These are phyloP conservation scores for Echeneis naucrates DNA, from an alignment of 2,797 vertebrate species.

Conservation along the genomic window DNA sequence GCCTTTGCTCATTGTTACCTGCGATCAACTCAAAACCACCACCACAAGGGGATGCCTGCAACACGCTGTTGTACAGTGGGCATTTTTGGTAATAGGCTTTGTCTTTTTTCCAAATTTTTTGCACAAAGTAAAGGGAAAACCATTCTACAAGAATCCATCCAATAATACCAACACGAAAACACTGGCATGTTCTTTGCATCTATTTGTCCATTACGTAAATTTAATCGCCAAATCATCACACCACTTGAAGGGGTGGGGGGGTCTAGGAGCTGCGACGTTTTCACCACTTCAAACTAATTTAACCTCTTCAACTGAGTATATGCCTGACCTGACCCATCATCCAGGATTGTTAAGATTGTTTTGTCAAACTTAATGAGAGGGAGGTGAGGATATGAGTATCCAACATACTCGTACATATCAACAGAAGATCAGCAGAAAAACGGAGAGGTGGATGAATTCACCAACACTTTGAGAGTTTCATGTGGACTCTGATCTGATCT, in stretches of 20 bases:
- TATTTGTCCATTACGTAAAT: conserved; percentile 3
- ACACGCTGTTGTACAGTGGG: background rate
- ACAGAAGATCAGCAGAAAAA: conserved; percentile 35
- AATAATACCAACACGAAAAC: background rate
- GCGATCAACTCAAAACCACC: conserved; percentile 19
- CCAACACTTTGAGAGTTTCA: conserved; percentile 39
- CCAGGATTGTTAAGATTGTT: conserved; percentile 18
- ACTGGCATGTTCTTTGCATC: background rate
- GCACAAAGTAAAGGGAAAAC: conserved; percentile 1
- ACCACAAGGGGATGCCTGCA: conserved; percentile 26
- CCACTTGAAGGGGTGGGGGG: no score
- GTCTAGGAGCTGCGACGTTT: conserved; percentile 4
- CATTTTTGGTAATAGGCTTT: conserved; percentile 18
- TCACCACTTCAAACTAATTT: conserved; percentile 30
- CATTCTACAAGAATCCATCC: background rate
- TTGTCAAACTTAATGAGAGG: conserved; percentile 43
- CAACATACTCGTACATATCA: conserved; percentile 37
- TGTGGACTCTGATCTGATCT: conserved; percentile 36
- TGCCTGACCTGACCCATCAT: conserved; percentile 21
- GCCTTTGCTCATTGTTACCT: conserved; percentile 28
- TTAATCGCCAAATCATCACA: no score
- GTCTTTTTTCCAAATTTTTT: conserved; percentile 14
- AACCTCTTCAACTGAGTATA: conserved; percentile 23
- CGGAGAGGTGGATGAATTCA: conserved; percentile 46
- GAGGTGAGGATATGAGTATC: conserved; percentile 43